phyloP scores from a whole-genome alignment of 2,113 vertebrate genomes.

The Ariopsis seemanni region DNA sequence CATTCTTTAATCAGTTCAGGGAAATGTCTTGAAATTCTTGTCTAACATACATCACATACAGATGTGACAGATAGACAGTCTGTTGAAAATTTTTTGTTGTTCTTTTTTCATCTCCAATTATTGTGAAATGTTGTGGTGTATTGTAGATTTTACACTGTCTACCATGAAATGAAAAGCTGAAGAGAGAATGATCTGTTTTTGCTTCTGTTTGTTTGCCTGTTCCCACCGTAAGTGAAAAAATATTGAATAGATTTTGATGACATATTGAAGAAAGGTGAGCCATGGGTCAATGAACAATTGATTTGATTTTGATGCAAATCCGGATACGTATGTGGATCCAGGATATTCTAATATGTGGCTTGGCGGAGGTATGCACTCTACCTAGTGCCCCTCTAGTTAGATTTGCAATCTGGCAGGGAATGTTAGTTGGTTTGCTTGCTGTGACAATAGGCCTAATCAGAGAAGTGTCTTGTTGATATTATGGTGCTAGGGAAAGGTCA shows the following conservation, averaged over 20 bases:
- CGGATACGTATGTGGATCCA: too few species aligned
- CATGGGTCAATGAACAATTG: too few species aligned
- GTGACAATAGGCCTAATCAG: neutral
- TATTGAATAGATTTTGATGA: too few species aligned
- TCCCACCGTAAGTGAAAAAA: too few species aligned
- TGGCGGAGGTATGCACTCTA: too few species aligned
- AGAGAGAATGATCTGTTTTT: neutral
- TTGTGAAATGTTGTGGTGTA: neutral
- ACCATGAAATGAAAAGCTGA: neutral
- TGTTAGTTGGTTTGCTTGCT: neutral
- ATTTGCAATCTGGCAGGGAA: too few species aligned
- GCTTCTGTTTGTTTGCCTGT: neutral
- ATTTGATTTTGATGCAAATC: too few species aligned
- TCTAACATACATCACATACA: neutral
- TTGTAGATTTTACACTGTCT: neutral
- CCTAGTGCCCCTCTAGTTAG: too few species aligned
- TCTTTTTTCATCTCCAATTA: neutral
- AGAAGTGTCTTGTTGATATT: conserved; percentile 15
- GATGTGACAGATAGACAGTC: neutral
- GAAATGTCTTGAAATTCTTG: neutral
- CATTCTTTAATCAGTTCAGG: neutral
- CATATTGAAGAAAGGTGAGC: too few species aligned
- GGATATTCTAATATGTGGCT: too few species aligned
- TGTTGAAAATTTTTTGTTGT: neutral
- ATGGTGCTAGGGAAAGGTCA: conserved; percentile 25